Percentiles rank a stretch among this genome's conserved stretches.
Conservation (phyloP, 2,797 vertebrate genomes). For the Phataginus tetradactyla region DNA sequence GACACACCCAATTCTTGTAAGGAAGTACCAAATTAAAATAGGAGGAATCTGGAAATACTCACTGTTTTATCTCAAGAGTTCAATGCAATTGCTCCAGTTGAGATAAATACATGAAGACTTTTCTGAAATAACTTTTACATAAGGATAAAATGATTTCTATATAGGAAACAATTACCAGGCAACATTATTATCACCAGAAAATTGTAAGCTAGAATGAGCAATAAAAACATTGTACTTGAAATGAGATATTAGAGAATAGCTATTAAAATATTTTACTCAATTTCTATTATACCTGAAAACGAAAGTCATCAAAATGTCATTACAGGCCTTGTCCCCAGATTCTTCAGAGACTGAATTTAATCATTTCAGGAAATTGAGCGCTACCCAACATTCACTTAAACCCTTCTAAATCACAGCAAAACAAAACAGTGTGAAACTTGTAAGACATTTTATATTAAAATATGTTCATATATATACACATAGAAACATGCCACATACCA, state of each 20-base stretch:
- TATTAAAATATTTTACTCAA: slow-evolving; percentile 75
- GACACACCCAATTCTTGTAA: slow-evolving; percentile 28
- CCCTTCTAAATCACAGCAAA: slow-evolving; percentile 69
- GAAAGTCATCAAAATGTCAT: slow-evolving; percentile 80
- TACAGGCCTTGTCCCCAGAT: slow-evolving; percentile 58
- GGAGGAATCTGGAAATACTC: slow-evolving; percentile 40
- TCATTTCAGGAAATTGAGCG: slow-evolving; percentile 58
- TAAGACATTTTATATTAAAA: slow-evolving; percentile 51
- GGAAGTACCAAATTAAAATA: slow-evolving; percentile 40
- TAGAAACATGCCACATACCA: slow-evolving; percentile 70
- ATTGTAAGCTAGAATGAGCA: slow-evolving; percentile 77
- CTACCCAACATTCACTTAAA: slow-evolving; percentile 63
- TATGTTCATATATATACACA: not conserved
- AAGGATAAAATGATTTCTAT: slow-evolving; percentile 69
- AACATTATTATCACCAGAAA: slow-evolving; percentile 69
- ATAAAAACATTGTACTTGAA: slow-evolving; percentile 76
- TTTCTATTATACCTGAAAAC: slow-evolving; percentile 75
- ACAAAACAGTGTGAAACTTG: slow-evolving; percentile 67
- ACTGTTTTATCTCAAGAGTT: slow-evolving; percentile 57
- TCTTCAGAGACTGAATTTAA: slow-evolving; percentile 73
- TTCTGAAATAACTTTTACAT: slow-evolving; percentile 74
- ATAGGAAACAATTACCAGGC: slow-evolving; percentile 72
- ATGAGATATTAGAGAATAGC: slow-evolving; percentile 70
- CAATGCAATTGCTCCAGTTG: slow-evolving; percentile 50
- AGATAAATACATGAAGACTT: slow-evolving; percentile 62